Evolutionary conservation across 2,888 invertebrate species (phyloP), one percentile per base, ranked within the genome.

Genomic region (Drosophila fulvimacula): DNA sequence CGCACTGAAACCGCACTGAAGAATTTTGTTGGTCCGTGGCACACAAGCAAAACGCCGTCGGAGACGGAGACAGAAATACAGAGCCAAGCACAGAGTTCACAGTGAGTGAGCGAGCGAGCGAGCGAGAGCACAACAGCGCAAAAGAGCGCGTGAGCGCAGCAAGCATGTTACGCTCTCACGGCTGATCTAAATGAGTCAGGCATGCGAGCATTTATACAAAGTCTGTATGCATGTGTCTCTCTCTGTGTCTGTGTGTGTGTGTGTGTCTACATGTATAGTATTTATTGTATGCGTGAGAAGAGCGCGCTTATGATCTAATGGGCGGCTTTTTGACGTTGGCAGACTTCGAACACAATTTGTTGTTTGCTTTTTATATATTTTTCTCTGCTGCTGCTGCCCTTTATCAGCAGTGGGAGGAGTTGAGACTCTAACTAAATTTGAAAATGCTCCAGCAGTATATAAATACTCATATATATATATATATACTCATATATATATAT

Each of bases 1-100:
- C 81, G 81, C 67, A 74, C 79, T 81, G 63, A 89, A 84, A 89
- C 79, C 88, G 81, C 84, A 89, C 85, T 85, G 88, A 89, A 89
- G 82, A 82, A 84, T 84, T 75, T 76, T 70, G 65, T 74, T 51
- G 61, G 51, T 42, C 49, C 44, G 62, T 72, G 63, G 58, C 71
- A 41, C 15, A 69, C 66, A 53, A 61, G 69, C 63, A 36, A 69
- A 68, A 49, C 57, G 44, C 42, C 49, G 27, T 58, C 64, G 58
- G 55, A 52, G 69, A 63, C 52, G 34, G 24, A 64, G 41, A 61
- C 30, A 5, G 19, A 64, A 13, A 5, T 19, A 21, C 58, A 51
- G 64, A 57, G 56, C 59, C 17, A 53, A 53, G 52, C 38, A 39
- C 38, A 55, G 55, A 41, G 63, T 58, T 60, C 44, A 42, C 55